Conservation (phyloP, 2,113 vertebrate genomes). For the Ochotona curzoniae region DNA sequence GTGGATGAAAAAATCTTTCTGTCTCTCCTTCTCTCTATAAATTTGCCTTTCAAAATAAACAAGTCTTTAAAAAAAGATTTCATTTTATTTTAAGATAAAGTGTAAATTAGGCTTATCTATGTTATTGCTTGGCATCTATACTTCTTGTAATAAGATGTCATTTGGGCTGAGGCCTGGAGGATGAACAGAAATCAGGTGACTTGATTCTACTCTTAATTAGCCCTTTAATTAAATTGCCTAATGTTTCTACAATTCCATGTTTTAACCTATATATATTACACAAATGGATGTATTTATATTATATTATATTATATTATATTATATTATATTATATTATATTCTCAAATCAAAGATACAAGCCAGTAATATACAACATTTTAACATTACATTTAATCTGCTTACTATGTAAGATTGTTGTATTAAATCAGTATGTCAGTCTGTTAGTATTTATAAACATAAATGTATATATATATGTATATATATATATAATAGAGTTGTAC, state of each 20-base stretch:
- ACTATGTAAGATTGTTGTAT: background rate
- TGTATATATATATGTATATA: too few relatives aligned
- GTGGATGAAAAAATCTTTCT: too few relatives aligned
- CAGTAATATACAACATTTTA: background rate
- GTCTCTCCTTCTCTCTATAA: too few relatives aligned
- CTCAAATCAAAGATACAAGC: too few relatives aligned
- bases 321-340: too few relatives aligned
- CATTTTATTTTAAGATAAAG: background rate
- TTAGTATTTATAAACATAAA: background rate
- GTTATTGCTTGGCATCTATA: background rate
- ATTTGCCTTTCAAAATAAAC: too few relatives aligned
- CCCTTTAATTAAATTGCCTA: background rate
- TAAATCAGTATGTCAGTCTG: background rate
- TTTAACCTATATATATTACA: background rate
- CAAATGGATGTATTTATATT: too few relatives aligned
- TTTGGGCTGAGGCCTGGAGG: background rate
- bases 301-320: too few relatives aligned
- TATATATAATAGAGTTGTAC: too few relatives aligned
- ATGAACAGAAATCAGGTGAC: background rate
- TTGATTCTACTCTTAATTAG: background rate
- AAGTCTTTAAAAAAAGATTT: background rate
- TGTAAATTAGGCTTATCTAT: background rate
- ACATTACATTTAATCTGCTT: background rate
- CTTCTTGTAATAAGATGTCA: background rate
- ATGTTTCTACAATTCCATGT: background rate